Conservation (phyloP, 2,113 vertebrate species). For the Trematocara stigmaticum region DNA sequence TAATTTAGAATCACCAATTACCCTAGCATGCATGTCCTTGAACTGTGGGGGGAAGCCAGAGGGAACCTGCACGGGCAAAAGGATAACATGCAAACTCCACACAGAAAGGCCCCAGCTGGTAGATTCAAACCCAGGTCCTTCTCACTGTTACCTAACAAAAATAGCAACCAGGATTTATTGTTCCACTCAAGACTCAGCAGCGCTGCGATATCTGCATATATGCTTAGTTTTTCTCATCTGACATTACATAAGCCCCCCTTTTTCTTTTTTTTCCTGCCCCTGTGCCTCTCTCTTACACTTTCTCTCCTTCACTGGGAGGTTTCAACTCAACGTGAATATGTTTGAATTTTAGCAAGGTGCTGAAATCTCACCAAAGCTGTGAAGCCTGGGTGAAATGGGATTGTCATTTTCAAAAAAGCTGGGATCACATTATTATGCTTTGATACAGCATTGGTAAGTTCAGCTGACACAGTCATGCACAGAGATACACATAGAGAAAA, state of each 20-base stretch:
- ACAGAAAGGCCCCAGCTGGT: neutral
- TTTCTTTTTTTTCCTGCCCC: neutral
- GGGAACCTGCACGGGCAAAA: neutral
- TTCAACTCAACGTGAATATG: constrained; percentile 26
- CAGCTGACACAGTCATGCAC: neutral
- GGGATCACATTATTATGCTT: constrained; percentile 25
- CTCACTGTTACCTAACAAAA: neutral
- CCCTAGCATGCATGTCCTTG: neutral
- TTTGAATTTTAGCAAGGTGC: constrained; percentile 37
- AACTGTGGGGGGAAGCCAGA: neutral
- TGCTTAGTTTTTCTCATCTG: constrained; percentile 13
- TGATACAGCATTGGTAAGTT: constrained; percentile 23
- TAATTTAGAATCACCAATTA: neutral
- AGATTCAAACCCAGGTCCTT: neutral
- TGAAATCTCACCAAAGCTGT: constrained; percentile 9
- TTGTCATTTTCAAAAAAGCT: constrained; percentile 16
- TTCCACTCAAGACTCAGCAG: neutral
- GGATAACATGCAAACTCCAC: neutral
- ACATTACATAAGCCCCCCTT: constrained; percentile 4
- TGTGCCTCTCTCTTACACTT: neutral
- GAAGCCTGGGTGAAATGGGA: constrained; percentile 18
- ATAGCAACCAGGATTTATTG: neutral
- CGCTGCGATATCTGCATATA: neutral
- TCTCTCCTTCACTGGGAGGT: neutral
- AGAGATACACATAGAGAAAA: neutral